These are phyloP conservation scores for Paraplagusia blochii DNA, from an alignment of 2,113 vertebrate species.

Conservation along the genomic window DNA sequence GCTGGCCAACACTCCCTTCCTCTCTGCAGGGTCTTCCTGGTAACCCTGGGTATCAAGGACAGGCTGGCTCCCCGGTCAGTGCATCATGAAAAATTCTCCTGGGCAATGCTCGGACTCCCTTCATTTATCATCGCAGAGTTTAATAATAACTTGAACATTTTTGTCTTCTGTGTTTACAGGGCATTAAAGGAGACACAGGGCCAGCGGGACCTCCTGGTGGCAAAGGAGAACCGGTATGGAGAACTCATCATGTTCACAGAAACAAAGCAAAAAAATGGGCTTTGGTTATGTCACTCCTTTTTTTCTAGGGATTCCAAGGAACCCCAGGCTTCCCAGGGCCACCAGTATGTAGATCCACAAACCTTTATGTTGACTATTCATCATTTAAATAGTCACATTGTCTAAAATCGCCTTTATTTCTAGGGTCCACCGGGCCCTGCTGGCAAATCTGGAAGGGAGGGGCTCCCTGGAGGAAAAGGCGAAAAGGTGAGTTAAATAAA, in stretches of 20 bases:
- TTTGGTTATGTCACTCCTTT: slow-evolving; percentile 4
- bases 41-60: slow-evolving; percentile 82
- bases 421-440: slow-evolving; percentile 87
- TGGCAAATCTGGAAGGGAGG: slow-evolving; percentile 84
- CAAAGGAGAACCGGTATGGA: slow-evolving; percentile 87
- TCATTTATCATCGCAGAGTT: slow-evolving; percentile 13
- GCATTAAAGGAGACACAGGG: slow-evolving; percentile 87
- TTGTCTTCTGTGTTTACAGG: slow-evolving; percentile 70
- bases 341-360: slow-evolving; percentile 76
- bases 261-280: background rate
- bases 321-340: slow-evolving; percentile 89
- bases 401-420: slow-evolving; percentile 8
- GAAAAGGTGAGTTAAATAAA: slow-evolving; percentile 79
- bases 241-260: background rate
- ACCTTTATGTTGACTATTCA: background rate
- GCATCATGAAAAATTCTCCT: slow-evolving; percentile 16
- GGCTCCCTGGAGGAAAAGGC: slow-evolving; percentile 78
- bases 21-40: slow-evolving; percentile 84
- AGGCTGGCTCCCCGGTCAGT: slow-evolving; percentile 82
- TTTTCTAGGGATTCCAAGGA: slow-evolving; percentile 88
- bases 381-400: too few relatives aligned
- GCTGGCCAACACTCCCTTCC: slow-evolving; percentile 11
- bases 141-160: slow-evolving; percentile 4
- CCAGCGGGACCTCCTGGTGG: slow-evolving; percentile 76
- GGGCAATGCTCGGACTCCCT: slow-evolving; percentile 1